Evolutionary conservation across 1,140 invertebrate species (phyloP), one percentile per base, ranked within the genome.

Genomic region (Conopomorpha cramerella): DNA sequence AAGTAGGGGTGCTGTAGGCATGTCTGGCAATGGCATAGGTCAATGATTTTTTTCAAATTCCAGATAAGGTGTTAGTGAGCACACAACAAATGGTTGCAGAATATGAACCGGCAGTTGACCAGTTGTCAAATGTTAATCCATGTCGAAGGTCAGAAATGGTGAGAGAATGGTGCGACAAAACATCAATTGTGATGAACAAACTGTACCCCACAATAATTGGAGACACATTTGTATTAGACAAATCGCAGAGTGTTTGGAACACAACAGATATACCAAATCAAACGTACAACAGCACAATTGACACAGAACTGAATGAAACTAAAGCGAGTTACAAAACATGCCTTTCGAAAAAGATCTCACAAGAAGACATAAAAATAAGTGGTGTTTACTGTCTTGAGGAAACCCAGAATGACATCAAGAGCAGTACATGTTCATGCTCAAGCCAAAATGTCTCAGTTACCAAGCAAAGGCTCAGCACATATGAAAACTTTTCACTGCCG

Each of bases 11-110:
- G n/a, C n/a, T n/a, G n/a, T n/a, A n/a, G n/a, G n/a, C n/a, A n/a
- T n/a, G n/a, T n/a, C n/a, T n/a, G n/a, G n/a, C n/a, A n/a, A n/a
- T n/a, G n/a, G n/a, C n/a, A n/a, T n/a, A n/a, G n/a, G n/a, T 18
- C 16, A 30, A 34, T 30, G 34, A 49, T 32, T 39, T 26, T 39
- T 37, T 23, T 35, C 11, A 15, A 43, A 49, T 77, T 80, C 7
- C 57, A 86, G 85, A 86, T 47, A 84, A 83, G 63, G 65, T 86
- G 44, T 40, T 86, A 42, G 54, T 87, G 29, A 81, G 82, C 29
- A 81, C 79, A 45, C 82, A 84, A 16, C 57, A 77, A 37, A 38
- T 81, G 40, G 47, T 84, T 19, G 84, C 81, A 7, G 83, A 87
- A 67, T 87, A 86, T 46, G 66, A 68, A 39, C 52, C 56, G 7